Base-by-base conservation (phyloP, 2,888 invertebrate species). In the Drosophila limbata region DNA sequence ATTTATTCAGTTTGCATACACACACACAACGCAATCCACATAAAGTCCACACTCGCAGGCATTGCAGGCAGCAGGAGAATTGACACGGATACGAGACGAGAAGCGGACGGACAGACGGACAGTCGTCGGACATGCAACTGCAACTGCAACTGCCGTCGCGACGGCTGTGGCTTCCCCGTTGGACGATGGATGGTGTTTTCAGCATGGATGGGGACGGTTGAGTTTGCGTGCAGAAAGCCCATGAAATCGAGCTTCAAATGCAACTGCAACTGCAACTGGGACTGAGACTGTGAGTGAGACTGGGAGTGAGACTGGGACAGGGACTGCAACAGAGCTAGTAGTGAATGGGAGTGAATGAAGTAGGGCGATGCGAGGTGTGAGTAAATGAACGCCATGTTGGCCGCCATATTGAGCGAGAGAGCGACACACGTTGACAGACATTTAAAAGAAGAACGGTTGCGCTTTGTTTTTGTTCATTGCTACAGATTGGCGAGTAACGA, bases 371-470 rank as follows among this genome's bases (percentile, higher is more conserved):
- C n/a, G 53, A 63, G 67, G 73, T 75, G 84, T 85, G 72, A 69
- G 77, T 47, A 87, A 83, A 77, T 73, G 77, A 80, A 76, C 90
- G 88, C 91, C 91, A 91, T 90, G 81, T 90, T 91, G 90, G 90
- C 81, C 80, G 86, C 89, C 89, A 90, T 90, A 79, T 86, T 90
- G 87, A 73, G 86, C 77, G 74, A 71, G 71, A 68, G 75, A 69
- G 47, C 57, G 55, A 47, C 64, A 84, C 66, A 77, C 80, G 68
- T 69, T 69, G 64, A 72, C 68, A 85, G 90, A 75, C 79, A 81
- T 78, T 89, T 78, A 78, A 88, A 80, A 72, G 85, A 67, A 73
- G 80, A 81, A 75, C 68, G 81, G 59, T 78, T 86, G 85, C 82
- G 80, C 71, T 86, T 88, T 84, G 77, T 65, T 69, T 63, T 77